phyloP scores from a whole-genome alignment of 2,113 vertebrate species.

The Prunella himalayana region DNA sequence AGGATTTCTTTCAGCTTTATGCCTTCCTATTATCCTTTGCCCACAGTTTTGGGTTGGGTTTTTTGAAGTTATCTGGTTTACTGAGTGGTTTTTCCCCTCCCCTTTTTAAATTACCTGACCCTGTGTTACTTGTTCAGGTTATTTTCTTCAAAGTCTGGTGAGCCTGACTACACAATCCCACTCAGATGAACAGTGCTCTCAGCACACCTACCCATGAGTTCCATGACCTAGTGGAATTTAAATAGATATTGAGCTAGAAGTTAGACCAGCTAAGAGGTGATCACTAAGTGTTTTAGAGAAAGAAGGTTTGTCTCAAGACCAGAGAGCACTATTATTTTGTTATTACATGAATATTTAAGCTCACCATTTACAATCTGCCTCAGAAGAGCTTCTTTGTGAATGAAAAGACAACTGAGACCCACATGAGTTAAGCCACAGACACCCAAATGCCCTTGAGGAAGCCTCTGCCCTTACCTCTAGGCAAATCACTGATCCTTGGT shows the following conservation, averaged over 20 bases:
- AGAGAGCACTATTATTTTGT: neutral
- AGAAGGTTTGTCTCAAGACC: neutral
- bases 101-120: neutral
- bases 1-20: neutral
- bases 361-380: neutral
- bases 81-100: neutral
- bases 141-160: neutral
- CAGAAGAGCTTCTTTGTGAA: neutral
- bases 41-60: neutral
- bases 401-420: neutral
- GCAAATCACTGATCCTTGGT: slow-evolving; percentile 81
- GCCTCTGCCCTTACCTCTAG: slow-evolving; percentile 73
- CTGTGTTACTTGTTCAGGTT: neutral
- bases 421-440: neutral
- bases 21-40: neutral
- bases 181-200: neutral
- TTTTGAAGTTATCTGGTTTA: neutral
- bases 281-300: neutral
- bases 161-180: neutral
- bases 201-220: neutral
- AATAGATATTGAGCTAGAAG: neutral
- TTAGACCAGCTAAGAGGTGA: neutral
- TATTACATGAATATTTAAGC: neutral
- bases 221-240: neutral
- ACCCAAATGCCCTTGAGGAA: neutral